Evolutionary conservation across 2,888 invertebrate genomes (phyloP).

Genomic region (Odontocerum albicorne): DNA sequence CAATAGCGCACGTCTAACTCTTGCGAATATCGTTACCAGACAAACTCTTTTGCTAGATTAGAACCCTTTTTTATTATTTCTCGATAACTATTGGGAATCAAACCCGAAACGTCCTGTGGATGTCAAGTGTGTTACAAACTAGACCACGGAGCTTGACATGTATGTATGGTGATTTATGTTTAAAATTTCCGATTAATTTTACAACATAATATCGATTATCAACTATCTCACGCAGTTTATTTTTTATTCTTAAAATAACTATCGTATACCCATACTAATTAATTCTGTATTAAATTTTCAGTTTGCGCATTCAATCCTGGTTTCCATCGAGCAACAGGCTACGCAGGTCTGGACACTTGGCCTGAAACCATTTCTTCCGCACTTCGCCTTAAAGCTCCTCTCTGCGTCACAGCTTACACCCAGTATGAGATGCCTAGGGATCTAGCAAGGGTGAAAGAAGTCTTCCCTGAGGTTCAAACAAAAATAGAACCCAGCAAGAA

Average conservation of each 20-base stretch:
- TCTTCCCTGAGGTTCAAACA: constrained; percentile 48
- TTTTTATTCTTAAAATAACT: too few species aligned
- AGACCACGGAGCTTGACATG: too few species aligned
- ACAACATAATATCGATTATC: not conserved
- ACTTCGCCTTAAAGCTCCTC: constrained; percentile 57
- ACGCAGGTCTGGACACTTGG: constrained; percentile 67
- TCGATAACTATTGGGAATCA: too few species aligned
- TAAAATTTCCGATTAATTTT: not conserved
- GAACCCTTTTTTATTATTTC: too few species aligned
- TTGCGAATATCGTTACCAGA: too few species aligned
- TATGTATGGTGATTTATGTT: too few species aligned
- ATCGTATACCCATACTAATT: not conserved
- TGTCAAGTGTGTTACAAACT: too few species aligned
- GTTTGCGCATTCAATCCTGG: constrained; percentile 75
- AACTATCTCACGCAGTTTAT: not conserved
- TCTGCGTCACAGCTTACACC: constrained; percentile 69
- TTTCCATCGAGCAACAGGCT: constrained; percentile 67
- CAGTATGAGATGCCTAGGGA: constrained; percentile 66
- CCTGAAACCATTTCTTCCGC: constrained; percentile 62
- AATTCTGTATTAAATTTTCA: constrained; percentile 41
- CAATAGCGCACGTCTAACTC: too few species aligned
- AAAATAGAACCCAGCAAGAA: constrained; percentile 61
- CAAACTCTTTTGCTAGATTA: too few species aligned
- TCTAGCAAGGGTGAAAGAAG: constrained; percentile 57
- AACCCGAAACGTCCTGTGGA: too few species aligned